Percentiles rank a stretch among this genome's conserved stretches.
phyloP scores from a whole-genome alignment of 2,113 vertebrate species.

The Glaucidium brasilianum region DNA sequence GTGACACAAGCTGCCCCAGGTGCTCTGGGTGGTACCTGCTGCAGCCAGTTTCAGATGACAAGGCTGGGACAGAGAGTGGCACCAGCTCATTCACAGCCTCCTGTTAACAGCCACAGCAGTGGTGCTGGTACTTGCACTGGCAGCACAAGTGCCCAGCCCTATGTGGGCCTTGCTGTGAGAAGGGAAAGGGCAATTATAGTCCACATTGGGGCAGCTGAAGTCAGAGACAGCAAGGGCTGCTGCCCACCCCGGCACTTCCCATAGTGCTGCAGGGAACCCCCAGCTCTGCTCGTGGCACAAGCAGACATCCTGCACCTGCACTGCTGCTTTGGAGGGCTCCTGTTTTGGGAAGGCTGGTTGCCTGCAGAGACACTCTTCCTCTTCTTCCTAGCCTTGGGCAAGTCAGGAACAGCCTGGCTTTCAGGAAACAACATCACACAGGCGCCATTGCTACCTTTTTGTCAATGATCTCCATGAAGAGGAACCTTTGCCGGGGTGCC shows the following conservation, averaged over 20 bases:
- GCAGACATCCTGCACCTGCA: background rate
- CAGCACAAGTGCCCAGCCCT: background rate
- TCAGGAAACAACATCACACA: background rate
- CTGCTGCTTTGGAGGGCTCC: background rate
- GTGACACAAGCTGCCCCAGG: background rate
- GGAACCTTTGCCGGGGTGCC: constrained; percentile 88
- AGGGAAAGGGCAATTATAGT: background rate
- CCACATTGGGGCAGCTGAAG: background rate
- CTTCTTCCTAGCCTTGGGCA: background rate
- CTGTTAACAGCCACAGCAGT: background rate
- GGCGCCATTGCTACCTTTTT: constrained; percentile 83
- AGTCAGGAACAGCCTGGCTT: background rate
- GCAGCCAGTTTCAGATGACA: background rate
- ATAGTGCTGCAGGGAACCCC: background rate
- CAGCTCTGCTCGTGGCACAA: background rate
- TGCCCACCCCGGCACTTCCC: background rate
- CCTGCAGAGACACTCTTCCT: background rate
- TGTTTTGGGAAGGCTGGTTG: background rate
- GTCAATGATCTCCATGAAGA: constrained; percentile 83
- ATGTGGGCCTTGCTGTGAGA: background rate
- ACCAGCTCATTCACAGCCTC: background rate
- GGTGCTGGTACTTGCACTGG: background rate
- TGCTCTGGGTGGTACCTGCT: background rate
- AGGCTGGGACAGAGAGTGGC: background rate
- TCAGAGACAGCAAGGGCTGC: background rate